phyloP scores from a whole-genome alignment of 2,888 invertebrate genomes.

The Protonemura montana region DNA sequence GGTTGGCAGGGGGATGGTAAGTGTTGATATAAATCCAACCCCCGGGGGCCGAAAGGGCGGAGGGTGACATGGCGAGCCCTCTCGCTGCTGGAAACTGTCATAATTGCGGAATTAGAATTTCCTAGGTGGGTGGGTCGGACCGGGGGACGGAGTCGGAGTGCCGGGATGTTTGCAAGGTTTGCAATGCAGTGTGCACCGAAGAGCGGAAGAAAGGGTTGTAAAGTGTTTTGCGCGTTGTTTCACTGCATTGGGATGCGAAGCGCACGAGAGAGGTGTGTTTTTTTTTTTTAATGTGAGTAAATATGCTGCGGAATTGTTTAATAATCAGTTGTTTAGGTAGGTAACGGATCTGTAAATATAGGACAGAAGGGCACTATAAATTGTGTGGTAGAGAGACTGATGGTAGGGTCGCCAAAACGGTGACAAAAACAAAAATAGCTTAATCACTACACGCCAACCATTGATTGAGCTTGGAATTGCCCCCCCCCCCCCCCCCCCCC shows the following conservation, averaged over 20 bases:
- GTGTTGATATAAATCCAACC: conserved; percentile 49
- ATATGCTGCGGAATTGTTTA: background rate
- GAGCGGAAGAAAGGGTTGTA: background rate
- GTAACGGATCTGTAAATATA: background rate
- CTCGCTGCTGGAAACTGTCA: background rate
- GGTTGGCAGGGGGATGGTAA: conserved; percentile 44
- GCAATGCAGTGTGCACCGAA: background rate
- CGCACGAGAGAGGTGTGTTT: background rate
- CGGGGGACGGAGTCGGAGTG: background rate
- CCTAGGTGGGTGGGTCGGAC: background rate
- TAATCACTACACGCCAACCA: background rate
- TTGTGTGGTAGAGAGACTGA: no score
- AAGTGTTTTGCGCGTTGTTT: background rate
- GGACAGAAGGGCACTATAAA: background rate
- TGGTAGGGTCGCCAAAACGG: background rate
- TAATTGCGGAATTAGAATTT: conserved; percentile 12
- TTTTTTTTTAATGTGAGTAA: background rate
- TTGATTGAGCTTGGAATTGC: no score
- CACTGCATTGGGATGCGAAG: background rate
- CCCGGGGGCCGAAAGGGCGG: conserved; percentile 12
- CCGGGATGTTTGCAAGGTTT: background rate
- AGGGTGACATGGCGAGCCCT: conserved; percentile 16
- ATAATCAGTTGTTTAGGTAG: background rate
- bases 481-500: no score
- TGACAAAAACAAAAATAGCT: background rate